Conservation (phyloP, 2,797 vertebrate genomes). For the Tapera naevia region DNA sequence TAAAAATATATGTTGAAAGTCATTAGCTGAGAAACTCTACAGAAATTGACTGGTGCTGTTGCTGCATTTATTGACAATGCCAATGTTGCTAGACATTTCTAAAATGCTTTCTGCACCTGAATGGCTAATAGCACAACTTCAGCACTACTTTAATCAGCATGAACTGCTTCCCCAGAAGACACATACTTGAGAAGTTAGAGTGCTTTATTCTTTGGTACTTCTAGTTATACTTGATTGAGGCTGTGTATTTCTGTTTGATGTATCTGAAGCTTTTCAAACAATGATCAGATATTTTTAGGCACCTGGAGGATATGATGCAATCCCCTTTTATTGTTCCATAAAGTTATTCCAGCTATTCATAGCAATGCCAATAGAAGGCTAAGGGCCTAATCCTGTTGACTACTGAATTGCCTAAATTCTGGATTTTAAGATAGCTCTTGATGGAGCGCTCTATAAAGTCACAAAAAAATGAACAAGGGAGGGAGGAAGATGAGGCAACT, state of each 20-base stretch:
- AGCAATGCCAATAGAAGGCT: not conserved
- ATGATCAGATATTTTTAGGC: not conserved
- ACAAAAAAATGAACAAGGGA: not conserved
- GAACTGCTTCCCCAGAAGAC: not conserved
- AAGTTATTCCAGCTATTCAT: not conserved
- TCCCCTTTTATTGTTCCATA: not conserved
- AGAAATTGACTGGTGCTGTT: not conserved
- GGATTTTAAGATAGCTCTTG: not conserved
- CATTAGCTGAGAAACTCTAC: not conserved
- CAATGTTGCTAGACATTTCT: not conserved
- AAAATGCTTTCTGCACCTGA: not conserved
- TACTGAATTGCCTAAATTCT: not conserved
- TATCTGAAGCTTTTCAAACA: not conserved
- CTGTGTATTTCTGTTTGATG: not conserved
- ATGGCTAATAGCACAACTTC: not conserved
- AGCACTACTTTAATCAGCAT: not conserved
- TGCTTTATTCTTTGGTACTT: not conserved
- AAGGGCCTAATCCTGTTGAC: not conserved
- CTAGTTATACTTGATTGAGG: not conserved
- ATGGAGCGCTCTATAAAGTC: not conserved
- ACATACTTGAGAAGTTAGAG: not conserved
- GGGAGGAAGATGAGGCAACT: not conserved
- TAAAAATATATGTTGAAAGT: not conserved
- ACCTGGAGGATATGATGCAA: not conserved
- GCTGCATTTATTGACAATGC: not conserved